Conservation (phyloP, 2,888 invertebrate species). For the Syritta pipiens region DNA sequence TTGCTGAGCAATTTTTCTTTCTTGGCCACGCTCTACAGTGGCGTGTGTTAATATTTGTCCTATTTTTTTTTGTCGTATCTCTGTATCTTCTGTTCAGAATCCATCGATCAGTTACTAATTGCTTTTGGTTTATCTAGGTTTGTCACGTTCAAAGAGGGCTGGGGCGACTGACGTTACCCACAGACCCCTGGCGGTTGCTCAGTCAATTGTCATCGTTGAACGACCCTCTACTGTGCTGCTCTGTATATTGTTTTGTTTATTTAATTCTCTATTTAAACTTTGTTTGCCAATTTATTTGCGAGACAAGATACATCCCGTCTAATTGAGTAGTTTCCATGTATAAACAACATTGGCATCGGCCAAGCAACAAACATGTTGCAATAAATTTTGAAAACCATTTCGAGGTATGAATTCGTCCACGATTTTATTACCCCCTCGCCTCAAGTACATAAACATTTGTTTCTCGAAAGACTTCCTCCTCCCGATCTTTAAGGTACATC, state of each 20-base stretch:
- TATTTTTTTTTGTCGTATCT: conserved; percentile 52
- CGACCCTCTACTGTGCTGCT: conserved; percentile 39
- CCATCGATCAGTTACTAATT: conserved; percentile 70
- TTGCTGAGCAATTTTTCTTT: conserved; percentile 47
- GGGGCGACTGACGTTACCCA: no score
- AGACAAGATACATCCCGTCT: conserved; percentile 27
- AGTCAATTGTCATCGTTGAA: conserved; percentile 26
- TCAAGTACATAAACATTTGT: conserved; percentile 22
- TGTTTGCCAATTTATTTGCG: conserved; percentile 54
- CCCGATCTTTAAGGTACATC: background rate
- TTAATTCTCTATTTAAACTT: conserved; percentile 11
- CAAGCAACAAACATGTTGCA: conserved; percentile 1
- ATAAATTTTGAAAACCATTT: background rate
- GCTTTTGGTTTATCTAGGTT: conserved; percentile 49
- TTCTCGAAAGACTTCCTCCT: conserved; percentile 26
- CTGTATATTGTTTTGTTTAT: conserved; percentile 31
- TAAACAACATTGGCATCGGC: conserved; percentile 26
- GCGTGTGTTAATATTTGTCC: conserved; percentile 39
- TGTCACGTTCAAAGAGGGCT: conserved; percentile 19
- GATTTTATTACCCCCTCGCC: conserved; percentile 1
- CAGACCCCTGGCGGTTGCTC: no score
- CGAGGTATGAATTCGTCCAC: background rate
- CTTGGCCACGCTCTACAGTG: conserved; percentile 14
- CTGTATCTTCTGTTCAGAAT: conserved; percentile 43
- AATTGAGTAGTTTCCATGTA: conserved; percentile 21